Base-by-base conservation (phyloP, 1,140 invertebrate species). In the Hycleus phaleratus region DNA sequence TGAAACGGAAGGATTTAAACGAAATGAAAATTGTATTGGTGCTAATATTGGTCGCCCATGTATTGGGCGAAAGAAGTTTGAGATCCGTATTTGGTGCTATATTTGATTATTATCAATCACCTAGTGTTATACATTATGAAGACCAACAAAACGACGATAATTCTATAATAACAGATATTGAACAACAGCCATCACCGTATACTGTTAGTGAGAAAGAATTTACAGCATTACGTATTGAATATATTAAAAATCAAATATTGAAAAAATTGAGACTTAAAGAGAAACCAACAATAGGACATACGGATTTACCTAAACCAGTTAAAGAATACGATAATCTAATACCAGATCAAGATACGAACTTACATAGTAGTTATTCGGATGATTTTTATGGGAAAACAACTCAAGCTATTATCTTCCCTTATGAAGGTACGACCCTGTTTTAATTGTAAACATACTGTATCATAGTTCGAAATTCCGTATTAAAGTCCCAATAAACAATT, bases 171-270 rank as follows among this genome's bases (percentile, higher is more conserved):
- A 7, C 4, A 7, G 32, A 32, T 32, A 32, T 32, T 32, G 32
- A 32, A 32, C 32, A 32, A 32, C 32, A 4, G 3, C 32, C 32
- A 32, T 32, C 32, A 32, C 32, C 32, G 32, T 32, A 32, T 32
- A 7, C 32, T 32, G 32, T 32, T 32, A 32, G 32, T 25, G 75
- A 77, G 60, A 72, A 74, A 54, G 72, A 77, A 51, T 62, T 85
- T 7, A 81, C 78, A 0, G 78, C 77, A n/a, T 63, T 83, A 11
- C 73, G 87, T 49, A 81, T 90, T 40, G 87, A 90, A 69, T 86
- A 86, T 58, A 86, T 90, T 7, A 91, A 91, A 68, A 81, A 88
- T 62, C 87, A 90, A 72, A 91, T 91, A 11, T 69, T 91, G 48
- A 85, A 83, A 71, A 90, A 90, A 69, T 68, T 91, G 44, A 73